phyloP scores from a whole-genome alignment of 2,113 vertebrate genomes.

The Pedionomus torquatus region DNA sequence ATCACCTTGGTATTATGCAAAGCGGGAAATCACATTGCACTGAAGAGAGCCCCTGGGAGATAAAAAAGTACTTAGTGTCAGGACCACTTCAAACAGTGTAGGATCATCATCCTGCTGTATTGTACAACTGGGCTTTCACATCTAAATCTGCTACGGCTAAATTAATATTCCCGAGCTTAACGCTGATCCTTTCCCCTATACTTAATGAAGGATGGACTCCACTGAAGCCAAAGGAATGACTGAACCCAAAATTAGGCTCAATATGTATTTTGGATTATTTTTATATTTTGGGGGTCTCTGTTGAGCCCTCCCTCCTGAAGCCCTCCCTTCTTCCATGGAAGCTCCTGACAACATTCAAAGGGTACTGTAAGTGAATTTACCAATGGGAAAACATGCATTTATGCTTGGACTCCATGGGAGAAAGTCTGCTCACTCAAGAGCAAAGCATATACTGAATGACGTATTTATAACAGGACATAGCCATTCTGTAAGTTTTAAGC shows the following conservation, averaged over 20 bases:
- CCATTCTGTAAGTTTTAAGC: neutral
- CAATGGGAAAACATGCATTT: neutral
- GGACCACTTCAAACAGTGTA: neutral
- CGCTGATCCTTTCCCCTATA: neutral
- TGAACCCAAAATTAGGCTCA: neutral
- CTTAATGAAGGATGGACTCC: neutral
- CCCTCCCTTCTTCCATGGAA: neutral
- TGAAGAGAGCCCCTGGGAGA: neutral
- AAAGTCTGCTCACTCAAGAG: neutral
- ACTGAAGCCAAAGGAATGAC: neutral
- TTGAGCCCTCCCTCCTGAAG: neutral
- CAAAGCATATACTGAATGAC: neutral
- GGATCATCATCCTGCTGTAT: neutral
- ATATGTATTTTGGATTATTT: neutral
- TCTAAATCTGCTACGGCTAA: neutral
- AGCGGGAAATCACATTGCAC: neutral
- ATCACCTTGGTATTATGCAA: neutral
- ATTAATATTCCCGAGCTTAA: slow-evolving; percentile 3
- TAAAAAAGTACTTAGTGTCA: neutral
- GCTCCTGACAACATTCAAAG: neutral
- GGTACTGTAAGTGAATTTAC: neutral
- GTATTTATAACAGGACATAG: neutral
- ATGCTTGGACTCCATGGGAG: neutral
- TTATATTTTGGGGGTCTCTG: neutral
- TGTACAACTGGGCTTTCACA: neutral